Percentiles rank a stretch among this genome's conserved stretches.
Evolutionary conservation across 2,797 vertebrate species (phyloP).

Genomic region (Sebastes minor): DNA sequence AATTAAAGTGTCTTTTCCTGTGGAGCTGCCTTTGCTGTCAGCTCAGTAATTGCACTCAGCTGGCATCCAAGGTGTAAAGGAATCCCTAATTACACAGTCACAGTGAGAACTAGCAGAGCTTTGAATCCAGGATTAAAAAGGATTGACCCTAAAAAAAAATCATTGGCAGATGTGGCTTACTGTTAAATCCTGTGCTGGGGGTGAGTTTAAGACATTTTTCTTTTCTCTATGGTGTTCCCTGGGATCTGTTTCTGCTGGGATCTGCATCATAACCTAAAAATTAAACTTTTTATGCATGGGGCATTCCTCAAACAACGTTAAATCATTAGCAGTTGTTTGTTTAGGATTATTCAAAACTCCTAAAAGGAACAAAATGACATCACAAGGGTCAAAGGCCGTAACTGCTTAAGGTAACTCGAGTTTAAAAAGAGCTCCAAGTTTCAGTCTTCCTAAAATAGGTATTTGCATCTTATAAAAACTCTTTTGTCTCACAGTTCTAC

Average conservation of each 20-base stretch:
- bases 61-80: constrained; percentile 18
- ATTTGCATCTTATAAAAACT: not conserved
- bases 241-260: not conserved
- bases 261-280: not conserved
- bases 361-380: not conserved
- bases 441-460: not conserved
- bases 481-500: not conserved
- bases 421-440: not conserved
- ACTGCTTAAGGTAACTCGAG: not conserved
- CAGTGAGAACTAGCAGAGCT: constrained; percentile 17
- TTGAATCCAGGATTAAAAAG: constrained; percentile 20
- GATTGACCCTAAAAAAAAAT: constrained; percentile 18
- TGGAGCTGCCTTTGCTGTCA: not conserved
- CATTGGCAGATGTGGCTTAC: constrained; percentile 18
- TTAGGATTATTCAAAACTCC: not conserved
- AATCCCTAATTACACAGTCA: constrained; percentile 3
- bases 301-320: not conserved
- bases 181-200: not conserved
- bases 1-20: not conserved
- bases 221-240: not conserved
- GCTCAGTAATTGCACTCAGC: constrained; percentile 35
- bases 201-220: not conserved
- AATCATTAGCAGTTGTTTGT: not conserved
- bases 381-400: not conserved
- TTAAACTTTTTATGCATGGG: not conserved